Percentiles rank a stretch among this genome's conserved stretches.
Evolutionary conservation across 2,888 invertebrate genomes (phyloP).

Genomic region (Andricus curvator): DNA sequence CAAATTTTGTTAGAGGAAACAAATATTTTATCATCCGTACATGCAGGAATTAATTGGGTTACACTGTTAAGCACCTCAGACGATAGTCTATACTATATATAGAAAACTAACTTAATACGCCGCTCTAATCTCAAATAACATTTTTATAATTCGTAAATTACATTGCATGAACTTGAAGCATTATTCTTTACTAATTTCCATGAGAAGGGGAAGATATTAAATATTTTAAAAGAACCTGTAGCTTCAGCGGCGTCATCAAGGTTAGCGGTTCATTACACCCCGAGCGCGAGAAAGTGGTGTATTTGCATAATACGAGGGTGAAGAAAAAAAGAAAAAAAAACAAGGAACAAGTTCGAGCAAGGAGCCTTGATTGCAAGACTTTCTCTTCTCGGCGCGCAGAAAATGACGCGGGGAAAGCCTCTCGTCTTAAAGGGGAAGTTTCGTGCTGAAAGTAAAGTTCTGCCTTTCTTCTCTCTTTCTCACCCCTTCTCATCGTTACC

Average conservation of each 20-base stretch:
- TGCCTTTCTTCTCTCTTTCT: slow-evolving; percentile 48
- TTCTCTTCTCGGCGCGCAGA: slow-evolving; percentile 58
- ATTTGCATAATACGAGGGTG: slow-evolving; percentile 56
- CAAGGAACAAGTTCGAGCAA: slow-evolving; percentile 56
- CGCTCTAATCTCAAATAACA: background rate
- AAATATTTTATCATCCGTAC: too few relatives aligned
- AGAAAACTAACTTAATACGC: too few relatives aligned
- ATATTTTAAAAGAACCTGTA: slow-evolving; percentile 51
- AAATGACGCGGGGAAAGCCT: slow-evolving; percentile 57
- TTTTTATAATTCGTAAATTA: background rate
- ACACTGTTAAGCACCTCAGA: too few relatives aligned
- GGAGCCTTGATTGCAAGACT: slow-evolving; percentile 64
- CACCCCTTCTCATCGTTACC: slow-evolving; percentile 19
- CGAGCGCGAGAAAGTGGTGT: slow-evolving; percentile 61
- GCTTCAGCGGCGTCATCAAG: slow-evolving; percentile 50
- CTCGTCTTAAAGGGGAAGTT: slow-evolving; percentile 76
- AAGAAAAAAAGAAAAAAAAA: slow-evolving; percentile 50
- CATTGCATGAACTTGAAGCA: background rate
- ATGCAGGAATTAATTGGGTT: too few relatives aligned
- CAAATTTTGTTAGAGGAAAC: too few relatives aligned
- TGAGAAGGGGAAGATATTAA: slow-evolving; percentile 23
- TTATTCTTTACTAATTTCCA: background rate
- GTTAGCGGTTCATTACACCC: slow-evolving; percentile 60
- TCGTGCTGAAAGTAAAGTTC: slow-evolving; percentile 72
- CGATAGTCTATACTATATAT: too few relatives aligned